phyloP scores from a whole-genome alignment of 2,113 vertebrate species.

The Triplophysa dalaica region DNA sequence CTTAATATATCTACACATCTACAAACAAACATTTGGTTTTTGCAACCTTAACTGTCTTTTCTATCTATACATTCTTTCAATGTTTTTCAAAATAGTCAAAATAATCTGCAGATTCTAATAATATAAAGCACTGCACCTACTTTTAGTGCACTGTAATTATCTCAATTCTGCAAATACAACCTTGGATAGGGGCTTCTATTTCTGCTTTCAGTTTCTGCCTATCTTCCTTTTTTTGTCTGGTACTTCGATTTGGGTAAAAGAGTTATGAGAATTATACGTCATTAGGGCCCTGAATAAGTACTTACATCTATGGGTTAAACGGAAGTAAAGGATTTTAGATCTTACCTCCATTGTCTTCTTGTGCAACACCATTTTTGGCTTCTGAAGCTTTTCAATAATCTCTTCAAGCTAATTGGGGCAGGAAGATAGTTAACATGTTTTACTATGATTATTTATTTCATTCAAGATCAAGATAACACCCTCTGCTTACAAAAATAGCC shows the following conservation, averaged over 20 bases:
- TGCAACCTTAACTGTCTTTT: background rate
- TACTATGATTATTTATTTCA: background rate
- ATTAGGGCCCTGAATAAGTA: background rate
- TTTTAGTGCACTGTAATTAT: background rate
- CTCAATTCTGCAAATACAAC: background rate
- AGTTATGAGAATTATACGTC: background rate
- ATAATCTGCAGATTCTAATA: background rate
- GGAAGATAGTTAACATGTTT: constrained; percentile 16
- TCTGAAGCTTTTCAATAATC: constrained; percentile 89
- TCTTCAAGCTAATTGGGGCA: constrained; percentile 79
- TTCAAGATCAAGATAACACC: background rate
- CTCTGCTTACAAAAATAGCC: background rate
- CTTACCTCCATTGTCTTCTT: constrained; percentile 88
- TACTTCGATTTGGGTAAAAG: background rate
- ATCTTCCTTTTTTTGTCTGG: constrained; percentile 31
- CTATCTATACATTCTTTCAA: background rate
- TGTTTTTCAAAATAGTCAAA: background rate
- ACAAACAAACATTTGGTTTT: background rate
- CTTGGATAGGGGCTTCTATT: background rate
- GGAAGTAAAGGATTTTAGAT: background rate
- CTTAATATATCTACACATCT: background rate
- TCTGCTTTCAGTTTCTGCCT: constrained; percentile 5
- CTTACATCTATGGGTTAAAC: background rate
- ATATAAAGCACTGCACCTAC: background rate
- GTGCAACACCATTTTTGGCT: constrained; percentile 82